These are phyloP conservation scores for Trididemnum clinides DNA, from an alignment of 23 tunicate species.

Conservation along the genomic window DNA sequence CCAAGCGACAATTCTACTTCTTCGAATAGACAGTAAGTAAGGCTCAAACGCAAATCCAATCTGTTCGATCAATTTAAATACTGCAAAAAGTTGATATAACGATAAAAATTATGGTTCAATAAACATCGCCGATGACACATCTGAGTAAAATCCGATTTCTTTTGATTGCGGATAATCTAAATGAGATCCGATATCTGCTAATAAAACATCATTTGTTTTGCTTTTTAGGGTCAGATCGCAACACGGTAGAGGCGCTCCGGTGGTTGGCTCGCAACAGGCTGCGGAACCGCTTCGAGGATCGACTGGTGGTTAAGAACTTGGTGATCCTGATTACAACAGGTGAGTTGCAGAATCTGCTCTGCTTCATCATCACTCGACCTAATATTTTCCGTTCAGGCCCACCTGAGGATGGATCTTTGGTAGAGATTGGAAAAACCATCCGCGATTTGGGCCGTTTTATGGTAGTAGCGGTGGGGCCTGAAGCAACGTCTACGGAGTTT, in stretches of 20 bases:
- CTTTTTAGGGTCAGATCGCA: slow-evolving; percentile 55
- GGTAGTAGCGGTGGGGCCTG: slow-evolving; percentile 49
- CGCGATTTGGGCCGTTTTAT: slow-evolving; percentile 24
- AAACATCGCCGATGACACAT: no score
- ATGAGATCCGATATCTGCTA: no score
- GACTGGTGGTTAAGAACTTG: slow-evolving; percentile 51
- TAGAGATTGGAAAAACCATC: background rate
- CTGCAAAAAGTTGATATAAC: no score
- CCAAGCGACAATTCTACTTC: no score
- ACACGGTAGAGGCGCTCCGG: slow-evolving; percentile 49
- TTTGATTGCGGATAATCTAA: no score
- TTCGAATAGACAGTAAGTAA: no score
- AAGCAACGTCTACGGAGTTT: slow-evolving; percentile 19
- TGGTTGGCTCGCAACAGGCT: slow-evolving; percentile 59
- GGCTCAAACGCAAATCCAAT: no score
- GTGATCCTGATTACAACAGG: slow-evolving; percentile 64
- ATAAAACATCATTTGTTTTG: background rate
- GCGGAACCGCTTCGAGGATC: slow-evolving; percentile 39
- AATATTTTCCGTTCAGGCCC: background rate
- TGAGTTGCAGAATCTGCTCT: background rate
- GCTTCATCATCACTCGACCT: background rate
- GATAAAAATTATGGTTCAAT: no score
- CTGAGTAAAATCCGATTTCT: no score
- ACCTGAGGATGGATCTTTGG: background rate
- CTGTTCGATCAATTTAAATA: no score